These are phyloP conservation scores for Lordiphosa stackelbergi DNA, from an alignment of 1,140 invertebrate genomes.

Conservation along the genomic window DNA sequence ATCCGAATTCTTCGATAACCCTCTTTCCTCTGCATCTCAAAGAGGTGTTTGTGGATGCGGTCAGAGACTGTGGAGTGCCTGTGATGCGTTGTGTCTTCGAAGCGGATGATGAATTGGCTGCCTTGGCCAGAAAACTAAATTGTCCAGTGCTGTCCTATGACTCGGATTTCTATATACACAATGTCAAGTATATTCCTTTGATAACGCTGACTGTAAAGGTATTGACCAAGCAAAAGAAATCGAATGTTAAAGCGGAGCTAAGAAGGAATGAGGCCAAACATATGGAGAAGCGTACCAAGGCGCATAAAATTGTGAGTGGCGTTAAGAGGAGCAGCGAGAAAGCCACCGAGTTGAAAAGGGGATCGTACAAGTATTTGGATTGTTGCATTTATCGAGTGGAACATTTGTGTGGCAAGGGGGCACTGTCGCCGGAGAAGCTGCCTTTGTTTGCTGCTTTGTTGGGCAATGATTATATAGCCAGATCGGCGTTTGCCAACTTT, in stretches of 20 bases:
- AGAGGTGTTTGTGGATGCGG: conserved; percentile 84
- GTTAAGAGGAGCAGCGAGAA: conserved; percentile 24
- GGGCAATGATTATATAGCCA: conserved; percentile 92
- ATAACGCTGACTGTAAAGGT: conserved; percentile 80
- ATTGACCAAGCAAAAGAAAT: conserved; percentile 53
- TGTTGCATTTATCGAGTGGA: conserved; percentile 87
- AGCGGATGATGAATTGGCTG: conserved; percentile 90
- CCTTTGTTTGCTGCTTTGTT: conserved; percentile 88
- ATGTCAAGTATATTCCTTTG: conserved; percentile 88
- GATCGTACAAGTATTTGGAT: conserved; percentile 77
- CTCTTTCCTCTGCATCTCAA: conserved; percentile 85
- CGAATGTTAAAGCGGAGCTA: conserved; percentile 21
- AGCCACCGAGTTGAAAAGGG: conserved; percentile 1
- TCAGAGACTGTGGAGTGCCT: conserved; percentile 82
- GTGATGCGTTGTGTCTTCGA: conserved; percentile 88
- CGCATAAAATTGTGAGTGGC: conserved; percentile 45
- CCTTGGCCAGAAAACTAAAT: conserved; percentile 84
- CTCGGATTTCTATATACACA: conserved; percentile 94
- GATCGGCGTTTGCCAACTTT: conserved; percentile 83
- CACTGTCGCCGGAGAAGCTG: conserved; percentile 82
- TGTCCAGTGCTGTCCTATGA: conserved; percentile 93
- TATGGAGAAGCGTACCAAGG: conserved; percentile 65
- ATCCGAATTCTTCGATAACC: conserved; percentile 77
- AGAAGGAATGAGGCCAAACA: conserved; percentile 59
- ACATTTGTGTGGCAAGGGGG: conserved; percentile 82